Base-by-base conservation (phyloP, 2,888 invertebrate species). In the Allolobophora icterica region DNA sequence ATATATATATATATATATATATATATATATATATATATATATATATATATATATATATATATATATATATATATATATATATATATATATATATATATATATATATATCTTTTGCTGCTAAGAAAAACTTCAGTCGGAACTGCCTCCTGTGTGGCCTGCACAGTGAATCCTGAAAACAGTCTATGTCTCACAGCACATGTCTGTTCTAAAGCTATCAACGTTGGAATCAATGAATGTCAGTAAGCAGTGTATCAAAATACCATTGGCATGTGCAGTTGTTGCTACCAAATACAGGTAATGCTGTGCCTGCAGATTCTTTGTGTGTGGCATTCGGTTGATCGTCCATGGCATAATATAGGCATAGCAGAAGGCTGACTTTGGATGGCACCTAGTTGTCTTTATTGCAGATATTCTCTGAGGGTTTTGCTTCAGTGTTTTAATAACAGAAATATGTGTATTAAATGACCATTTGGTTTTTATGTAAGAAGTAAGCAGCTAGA, bases 391-490 rank as follows among this genome's bases (percentile, higher is more conserved):
- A 71, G n/a, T 71, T 71, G 6, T 24, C 71, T 71, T 71, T 71
- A 71, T n/a, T n/a, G 30, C 30, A n/a, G n/a, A 71, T n/a, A 71
- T n/a, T n/a, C 8, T 30, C 8, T 5, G 71, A n/a, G 0, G 30
- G n/a, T 71, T 52, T n/a, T 71, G n/a, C 71, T 71, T 71, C 71
- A 71, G 8, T 71, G 21, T 1, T n/a, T n/a, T 71, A n/a, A 71
- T 71, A 71, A 71, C n/a, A 13, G 71, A n/a, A 71, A n/a, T 71
- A n/a, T 71, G 71, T 13, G 3, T 71, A 8, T 52, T 52, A 71
- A 71, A 71, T 71, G n/a, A n/a, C 58, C 71, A n/a, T 71, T 71
- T 71, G 71, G 71, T 71, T 71, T 71, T 71, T 71, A 71, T 71
- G 71, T 13, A 4, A n/a, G n/a, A n/a, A 17, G 30, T 52, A 13